Base-by-base conservation (phyloP, 2,797 vertebrate genomes). In the Xenentodon cancila region DNA sequence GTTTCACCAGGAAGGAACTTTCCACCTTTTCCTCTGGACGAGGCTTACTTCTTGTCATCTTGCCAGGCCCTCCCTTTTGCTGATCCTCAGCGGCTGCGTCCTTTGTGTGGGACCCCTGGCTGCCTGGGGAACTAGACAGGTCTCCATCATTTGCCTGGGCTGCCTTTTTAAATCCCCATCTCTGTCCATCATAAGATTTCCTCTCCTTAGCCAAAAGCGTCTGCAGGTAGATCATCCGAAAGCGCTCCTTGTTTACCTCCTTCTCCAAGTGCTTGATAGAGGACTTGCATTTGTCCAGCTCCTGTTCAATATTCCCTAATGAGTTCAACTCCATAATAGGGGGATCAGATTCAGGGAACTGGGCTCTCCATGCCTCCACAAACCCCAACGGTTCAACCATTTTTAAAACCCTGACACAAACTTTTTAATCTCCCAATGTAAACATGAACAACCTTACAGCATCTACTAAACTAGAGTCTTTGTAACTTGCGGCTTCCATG, bases 191-290 rank as follows among this genome's bases (percentile, higher is more conserved):
- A 13, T 99, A 99, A 60, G 96, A 96, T 88, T 98, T 97, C 64
- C 91, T 94, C 88, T 99, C 97, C 81, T 97, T 98, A 16, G 98
- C 98, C 46, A 99, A 92, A 78, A 99, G 92, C 32, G 98, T 98
- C 93, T 99, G 98, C 87, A 99, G 93, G 93, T 99, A 99, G 84
- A 99, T 99, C 98, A 99, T 99, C 20, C 97, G 95, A 84, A 99
- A 99, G 60, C 98, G 95, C 85, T 99, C 97, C 91, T 98, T 97
- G 91, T 98, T 99, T 59, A 99, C 96, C 82, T 98, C 96, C 89
- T 95, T 94, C 91, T 99, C 98, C 88, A 99, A 77, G 44, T 95
- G 92, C 78, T 95, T 92, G 79, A 99, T 96, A 8, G 96, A 97
- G 1, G 93, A 87, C 86, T 97, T 96, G 88, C 98, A 99, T 84